phyloP scores from a whole-genome alignment of 2,113 vertebrate genomes.

The Micronycteris hirsuta region DNA sequence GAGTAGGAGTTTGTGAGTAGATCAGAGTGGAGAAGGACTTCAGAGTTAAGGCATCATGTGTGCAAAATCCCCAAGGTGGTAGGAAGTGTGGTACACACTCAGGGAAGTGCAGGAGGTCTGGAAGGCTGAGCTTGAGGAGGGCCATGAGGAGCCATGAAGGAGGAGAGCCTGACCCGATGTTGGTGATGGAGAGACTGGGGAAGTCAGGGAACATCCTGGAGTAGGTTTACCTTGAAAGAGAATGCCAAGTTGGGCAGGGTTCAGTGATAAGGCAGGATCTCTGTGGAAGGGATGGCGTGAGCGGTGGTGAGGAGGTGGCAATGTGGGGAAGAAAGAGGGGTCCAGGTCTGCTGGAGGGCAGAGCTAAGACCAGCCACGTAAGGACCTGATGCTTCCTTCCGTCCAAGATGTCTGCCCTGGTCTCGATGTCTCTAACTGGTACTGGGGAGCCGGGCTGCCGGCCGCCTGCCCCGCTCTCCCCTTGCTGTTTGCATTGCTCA shows the following conservation, averaged over 20 bases:
- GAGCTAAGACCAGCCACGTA: not conserved
- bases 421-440: slow-evolving; percentile 25
- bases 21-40: not conserved
- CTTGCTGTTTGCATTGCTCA: slow-evolving; percentile 41
- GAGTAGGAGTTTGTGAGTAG: not conserved
- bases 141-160: fast-evolving
- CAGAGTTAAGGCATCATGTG: not conserved
- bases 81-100: not conserved
- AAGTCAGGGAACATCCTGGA: not conserved
- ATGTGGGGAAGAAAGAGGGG: not conserved
- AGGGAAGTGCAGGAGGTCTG: not conserved
- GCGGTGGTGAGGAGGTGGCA: not conserved
- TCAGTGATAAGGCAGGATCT: not conserved
- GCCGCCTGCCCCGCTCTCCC: no score
- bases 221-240: not conserved
- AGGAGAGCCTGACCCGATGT: not conserved
- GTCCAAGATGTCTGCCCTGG: not conserved
- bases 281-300: not conserved
- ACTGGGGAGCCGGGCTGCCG: not conserved
- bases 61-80: not conserved
- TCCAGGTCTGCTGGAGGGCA: not conserved
- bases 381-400: not conserved
- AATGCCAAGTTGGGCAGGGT: not conserved
- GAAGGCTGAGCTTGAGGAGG: not conserved
- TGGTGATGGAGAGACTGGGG: not conserved